Evolutionary conservation across 2,797 vertebrate species (phyloP), one percentile per base, ranked within the genome.

Genomic region (Morus bassanus): DNA sequence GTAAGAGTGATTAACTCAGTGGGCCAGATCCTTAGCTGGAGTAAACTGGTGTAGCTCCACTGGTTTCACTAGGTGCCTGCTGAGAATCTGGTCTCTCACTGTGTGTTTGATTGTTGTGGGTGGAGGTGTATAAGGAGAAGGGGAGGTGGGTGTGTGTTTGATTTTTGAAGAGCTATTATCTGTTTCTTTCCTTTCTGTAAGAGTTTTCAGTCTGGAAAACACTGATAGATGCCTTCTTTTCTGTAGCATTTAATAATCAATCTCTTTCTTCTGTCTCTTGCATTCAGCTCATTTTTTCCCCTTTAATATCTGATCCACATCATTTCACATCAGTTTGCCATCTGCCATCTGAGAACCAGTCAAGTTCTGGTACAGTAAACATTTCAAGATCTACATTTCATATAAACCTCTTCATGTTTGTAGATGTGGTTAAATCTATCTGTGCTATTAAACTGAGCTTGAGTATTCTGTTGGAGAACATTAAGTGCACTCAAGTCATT

Each of bases 281-380:
- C 93, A 97, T 97, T 98, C 95, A 97, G 97, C 97, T 97, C 96
- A 96, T 97, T 97, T 96, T 97, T 95, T 79, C 91, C 96, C 96
- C 91, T 97, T 97, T 98, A 95, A 95, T 98, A 68, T 97, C 96
- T 96, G 98, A 93, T 95, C 97, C 96, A 97, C 97, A 98, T 96
- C 97, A 98, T 98, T 98, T 98, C 97, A 96, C 97, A 97, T 97
- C 97, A 96, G 91, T 98, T 97, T 98, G 96, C 97, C 97, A 97
- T 97, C 97, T 97, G 96, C 96, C 97, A 98, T 97, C 95, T 75
- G 96, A 97, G 97, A 98, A 96, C 95, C 97, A 98, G 97, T 97
- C 96, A 88, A 96, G 95, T 96, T 98, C 97, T 97, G 97, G 97
- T 97, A 97, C 50, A 97, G 98, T 98, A 97, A 97, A 97, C 97